Base-by-base conservation (phyloP, 2,888 invertebrate species). In the Drosophila flavopinicola region DNA sequence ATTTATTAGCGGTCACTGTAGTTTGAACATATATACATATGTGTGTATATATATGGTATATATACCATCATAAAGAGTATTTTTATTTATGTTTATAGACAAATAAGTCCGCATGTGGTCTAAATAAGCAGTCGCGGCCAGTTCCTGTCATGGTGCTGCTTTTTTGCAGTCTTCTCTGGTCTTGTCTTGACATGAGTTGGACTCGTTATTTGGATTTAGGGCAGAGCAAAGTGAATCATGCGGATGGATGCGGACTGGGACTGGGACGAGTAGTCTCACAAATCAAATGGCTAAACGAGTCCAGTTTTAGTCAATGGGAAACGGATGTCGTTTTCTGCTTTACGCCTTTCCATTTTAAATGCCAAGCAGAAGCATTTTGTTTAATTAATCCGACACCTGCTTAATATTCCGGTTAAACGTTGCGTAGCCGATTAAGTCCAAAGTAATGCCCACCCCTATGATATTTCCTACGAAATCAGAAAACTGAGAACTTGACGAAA, bases 201-300 rank as follows among this genome's bases (percentile, higher is more conserved):
- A 78, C 85, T 72, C 42, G 85, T 63, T n/a, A n/a, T n/a, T 75
- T 58, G 10, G 47, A 79, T 75, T 78, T 75, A 73, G 83, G 79
- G 76, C 79, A 79, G 61, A 32, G 60, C 47, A 57, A 64, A 53
- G 76, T 83, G 71, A 65, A 35, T 69, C 70, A 72, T 68, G 56
- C 41, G 47, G 15, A 49, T 42, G 63, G 45, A 60, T 65, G 66
- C 61, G 60, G 47, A 37, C 59, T 64, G 44, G 60, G 47, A 37
- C 59, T 64, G 44, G 42, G 37, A 10, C 53, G 33, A 68, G 33
- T 44, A 44, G 17, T 30, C 11, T 68, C 70, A 71, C 74, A 61
- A 42, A 63, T 61, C 68, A 71, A 70, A 67, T 73, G 74, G 45
- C n/a, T 48, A 61, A 69, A 57, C 54, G 56, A 64, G 64, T 64